Percentiles rank a stretch among this genome's conserved stretches.
Evolutionary conservation across 1,140 invertebrate species (phyloP).

Genomic region (Latrodectus geometricus): DNA sequence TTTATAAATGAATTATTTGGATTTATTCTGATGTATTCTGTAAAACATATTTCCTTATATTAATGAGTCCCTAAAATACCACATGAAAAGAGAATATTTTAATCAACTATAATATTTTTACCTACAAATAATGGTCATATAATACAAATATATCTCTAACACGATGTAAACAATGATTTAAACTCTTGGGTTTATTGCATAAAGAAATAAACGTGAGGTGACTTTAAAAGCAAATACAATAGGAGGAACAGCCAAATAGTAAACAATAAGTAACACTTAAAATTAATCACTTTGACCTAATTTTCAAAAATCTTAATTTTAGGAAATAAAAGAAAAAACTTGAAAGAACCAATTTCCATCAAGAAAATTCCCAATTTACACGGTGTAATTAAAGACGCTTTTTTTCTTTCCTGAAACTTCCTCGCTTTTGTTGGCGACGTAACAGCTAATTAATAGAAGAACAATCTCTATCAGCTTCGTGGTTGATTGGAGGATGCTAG

Average conservation of each 20-base stretch:
- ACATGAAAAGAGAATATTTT: neutral
- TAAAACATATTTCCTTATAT: no score
- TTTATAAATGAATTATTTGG: no score
- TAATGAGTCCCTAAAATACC: neutral
- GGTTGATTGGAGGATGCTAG: neutral
- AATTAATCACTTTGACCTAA: constrained; percentile 31
- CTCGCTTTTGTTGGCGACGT: constrained; percentile 21
- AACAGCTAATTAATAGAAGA: constrained; percentile 40
- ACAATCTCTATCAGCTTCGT: neutral
- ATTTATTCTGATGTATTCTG: no score
- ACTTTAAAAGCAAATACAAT: neutral
- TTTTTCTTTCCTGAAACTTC: neutral
- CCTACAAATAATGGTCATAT: neutral
- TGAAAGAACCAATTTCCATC: constrained; percentile 3
- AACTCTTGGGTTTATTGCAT: no score
- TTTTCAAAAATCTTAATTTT: neutral
- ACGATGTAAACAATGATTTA: neutral
- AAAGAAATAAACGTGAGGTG: no score
- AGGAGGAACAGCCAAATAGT: neutral
- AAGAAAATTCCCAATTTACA: neutral
- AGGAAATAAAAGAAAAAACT: constrained; percentile 14
- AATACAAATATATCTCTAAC: neutral
- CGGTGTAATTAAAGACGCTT: neutral
- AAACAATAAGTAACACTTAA: neutral
- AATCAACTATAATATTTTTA: neutral